These are phyloP conservation scores for Rhipidura dahli DNA, from an alignment of 2,113 vertebrate species.

Conservation along the genomic window DNA sequence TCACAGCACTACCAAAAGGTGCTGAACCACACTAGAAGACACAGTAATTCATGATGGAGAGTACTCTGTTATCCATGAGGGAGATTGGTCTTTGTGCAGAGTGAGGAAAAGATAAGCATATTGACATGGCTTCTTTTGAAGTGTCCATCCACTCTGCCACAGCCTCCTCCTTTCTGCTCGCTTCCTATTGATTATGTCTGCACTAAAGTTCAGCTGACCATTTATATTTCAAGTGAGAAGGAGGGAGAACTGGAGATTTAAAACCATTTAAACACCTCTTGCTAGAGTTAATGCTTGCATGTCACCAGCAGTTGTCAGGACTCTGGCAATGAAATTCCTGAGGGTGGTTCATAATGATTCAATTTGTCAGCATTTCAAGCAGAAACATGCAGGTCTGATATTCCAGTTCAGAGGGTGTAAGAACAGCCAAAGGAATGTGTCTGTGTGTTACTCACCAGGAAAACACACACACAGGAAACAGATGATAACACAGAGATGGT, in stretches of 20 bases:
- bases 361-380: slow-evolving; percentile 21
- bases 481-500: not conserved
- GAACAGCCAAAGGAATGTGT: not conserved
- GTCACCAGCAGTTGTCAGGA: not conserved
- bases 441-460: not conserved
- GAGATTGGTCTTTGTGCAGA: not conserved
- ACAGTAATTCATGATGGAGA: not conserved
- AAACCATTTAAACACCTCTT: not conserved
- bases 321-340: not conserved
- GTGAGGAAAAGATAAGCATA: not conserved
- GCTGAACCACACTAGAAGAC: not conserved
- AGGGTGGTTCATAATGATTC: slow-evolving; percentile 1
- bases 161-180: not conserved
- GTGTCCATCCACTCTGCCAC: not conserved
- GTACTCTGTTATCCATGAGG: not conserved
- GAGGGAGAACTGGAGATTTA: not conserved
- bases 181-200: slow-evolving; percentile 38
- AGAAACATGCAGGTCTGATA: not conserved
- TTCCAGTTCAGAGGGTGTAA: not conserved
- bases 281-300: not conserved
- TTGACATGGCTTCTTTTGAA: slow-evolving; percentile 23
- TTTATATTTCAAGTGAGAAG: slow-evolving; percentile 26
- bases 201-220: slow-evolving; percentile 27
- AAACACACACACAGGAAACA: not conserved
- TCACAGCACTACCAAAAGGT: not conserved